Evolutionary conservation across 1,140 invertebrate genomes (phyloP).

Genomic region (Battus philenor): DNA sequence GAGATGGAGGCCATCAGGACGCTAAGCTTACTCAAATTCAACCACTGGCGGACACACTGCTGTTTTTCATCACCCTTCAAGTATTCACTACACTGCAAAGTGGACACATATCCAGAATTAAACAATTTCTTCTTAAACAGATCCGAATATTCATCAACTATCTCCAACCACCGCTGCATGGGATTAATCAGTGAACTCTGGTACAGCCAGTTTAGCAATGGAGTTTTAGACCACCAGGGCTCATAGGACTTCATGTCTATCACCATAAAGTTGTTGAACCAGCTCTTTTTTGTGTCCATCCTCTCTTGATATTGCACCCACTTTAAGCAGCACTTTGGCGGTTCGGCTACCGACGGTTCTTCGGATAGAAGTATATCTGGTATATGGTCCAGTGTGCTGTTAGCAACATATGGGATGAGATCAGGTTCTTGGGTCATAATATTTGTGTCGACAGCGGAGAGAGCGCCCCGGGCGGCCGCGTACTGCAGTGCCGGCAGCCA

Average conservation of each 20-base stretch:
- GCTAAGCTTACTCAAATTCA: constrained; percentile 50
- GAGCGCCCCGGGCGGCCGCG: constrained; percentile 13
- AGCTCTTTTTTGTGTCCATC: constrained; percentile 24
- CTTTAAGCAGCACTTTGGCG: constrained; percentile 38
- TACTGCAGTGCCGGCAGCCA: constrained; percentile 25
- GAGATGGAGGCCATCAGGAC: constrained; percentile 36
- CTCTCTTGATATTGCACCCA: constrained; percentile 40
- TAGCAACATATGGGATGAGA: constrained; percentile 4
- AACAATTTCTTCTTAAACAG: constrained; percentile 21
- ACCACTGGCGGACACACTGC: constrained; percentile 37
- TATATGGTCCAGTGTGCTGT: constrained; percentile 17
- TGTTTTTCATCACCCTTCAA: constrained; percentile 15
- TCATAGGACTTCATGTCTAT: constrained; percentile 44
- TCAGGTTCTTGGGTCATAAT: constrained; percentile 17
- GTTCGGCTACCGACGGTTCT: constrained; percentile 17
- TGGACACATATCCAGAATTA: not conserved
- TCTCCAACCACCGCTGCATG: constrained; percentile 58
- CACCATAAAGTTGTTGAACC: constrained; percentile 27
- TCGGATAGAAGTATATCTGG: constrained; percentile 16
- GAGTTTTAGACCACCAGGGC: constrained; percentile 50
- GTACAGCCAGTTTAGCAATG: constrained; percentile 56
- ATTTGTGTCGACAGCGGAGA: constrained; percentile 17
- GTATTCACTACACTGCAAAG: constrained; percentile 15
- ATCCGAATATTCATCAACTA: constrained; percentile 36
- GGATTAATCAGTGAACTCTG: constrained; percentile 55